These are phyloP conservation scores for Portevinia maculata DNA, from an alignment of 2,888 invertebrate genomes.

Conservation along the genomic window DNA sequence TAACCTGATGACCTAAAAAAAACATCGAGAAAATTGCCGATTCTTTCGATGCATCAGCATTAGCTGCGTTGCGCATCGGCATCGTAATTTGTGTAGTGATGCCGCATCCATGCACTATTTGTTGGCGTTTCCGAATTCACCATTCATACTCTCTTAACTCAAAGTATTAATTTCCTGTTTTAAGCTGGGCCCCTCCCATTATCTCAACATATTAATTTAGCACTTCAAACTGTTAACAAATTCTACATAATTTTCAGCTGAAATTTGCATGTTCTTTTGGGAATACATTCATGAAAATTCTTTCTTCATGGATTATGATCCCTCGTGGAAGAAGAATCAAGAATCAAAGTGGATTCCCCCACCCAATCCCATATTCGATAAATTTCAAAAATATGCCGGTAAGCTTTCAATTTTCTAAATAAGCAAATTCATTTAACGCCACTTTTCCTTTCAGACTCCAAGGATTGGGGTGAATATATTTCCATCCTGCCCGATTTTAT, in stretches of 20 bases:
- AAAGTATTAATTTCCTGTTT: no score
- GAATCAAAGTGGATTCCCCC: constrained; percentile 52
- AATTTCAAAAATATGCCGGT: constrained; percentile 61
- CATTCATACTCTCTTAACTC: no score
- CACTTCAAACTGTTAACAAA: not conserved
- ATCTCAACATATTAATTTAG: not conserved
- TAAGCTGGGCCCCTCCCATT: no score
- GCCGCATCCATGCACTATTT: no score
- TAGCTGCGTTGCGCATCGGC: no score
- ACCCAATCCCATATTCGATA: constrained; percentile 53
- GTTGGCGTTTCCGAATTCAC: no score
- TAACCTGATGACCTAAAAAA: no score
- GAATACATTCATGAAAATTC: constrained; percentile 39
- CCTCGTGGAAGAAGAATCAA: constrained; percentile 25
- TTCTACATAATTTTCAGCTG: constrained; percentile 38
- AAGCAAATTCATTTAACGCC: not conserved
- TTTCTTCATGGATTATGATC: constrained; percentile 49
- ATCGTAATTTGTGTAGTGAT: no score
- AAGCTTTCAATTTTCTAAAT: not conserved
- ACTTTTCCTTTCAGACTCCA: constrained; percentile 29
- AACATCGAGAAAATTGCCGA: no score
- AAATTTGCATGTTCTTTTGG: constrained; percentile 50
- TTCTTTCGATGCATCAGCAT: no score
- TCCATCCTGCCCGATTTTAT: constrained; percentile 42
- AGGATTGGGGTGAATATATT: constrained; percentile 49